phyloP scores from a whole-genome alignment of 2,797 vertebrate species.

The Sebastes steindachneri region DNA sequence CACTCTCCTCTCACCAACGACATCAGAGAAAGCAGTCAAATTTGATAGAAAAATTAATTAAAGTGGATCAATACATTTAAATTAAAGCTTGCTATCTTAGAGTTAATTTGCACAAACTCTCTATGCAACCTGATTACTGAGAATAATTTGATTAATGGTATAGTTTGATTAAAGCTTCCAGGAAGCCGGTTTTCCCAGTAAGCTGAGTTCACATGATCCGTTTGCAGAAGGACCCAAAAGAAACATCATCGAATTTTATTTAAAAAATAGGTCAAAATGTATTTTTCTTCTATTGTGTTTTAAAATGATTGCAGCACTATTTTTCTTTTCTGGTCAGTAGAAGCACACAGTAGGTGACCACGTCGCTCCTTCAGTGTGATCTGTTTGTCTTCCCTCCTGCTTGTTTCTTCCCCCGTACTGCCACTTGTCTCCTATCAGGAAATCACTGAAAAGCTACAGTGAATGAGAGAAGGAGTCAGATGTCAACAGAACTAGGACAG shows the following conservation, averaged over 20 bases:
- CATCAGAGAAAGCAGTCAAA: neutral
- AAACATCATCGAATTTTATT: neutral
- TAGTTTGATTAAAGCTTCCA: neutral
- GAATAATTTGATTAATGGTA: constrained; percentile 19
- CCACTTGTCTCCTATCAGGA: constrained; percentile 6
- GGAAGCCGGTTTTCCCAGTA: neutral
- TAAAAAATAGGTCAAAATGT: neutral
- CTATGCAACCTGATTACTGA: neutral
- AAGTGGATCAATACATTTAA: neutral
- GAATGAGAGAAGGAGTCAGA: constrained; percentile 12
- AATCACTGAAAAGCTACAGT: constrained; percentile 9
- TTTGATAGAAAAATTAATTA: neutral
- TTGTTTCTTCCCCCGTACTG: neutral
- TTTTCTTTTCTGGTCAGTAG: neutral
- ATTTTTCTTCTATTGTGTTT: neutral
- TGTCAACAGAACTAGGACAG: constrained; percentile 15
- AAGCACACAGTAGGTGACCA: neutral
- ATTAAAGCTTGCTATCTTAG: neutral
- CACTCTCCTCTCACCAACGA: neutral
- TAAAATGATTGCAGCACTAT: neutral
- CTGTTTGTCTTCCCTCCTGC: neutral
- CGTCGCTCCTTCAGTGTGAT: neutral
- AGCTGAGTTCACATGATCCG: neutral
- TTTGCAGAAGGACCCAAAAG: neutral
- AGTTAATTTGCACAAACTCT: neutral